Percentiles rank a stretch among this genome's conserved stretches.
Conservation (phyloP, 2,888 invertebrate species). For the Lysandra bellargus region DNA sequence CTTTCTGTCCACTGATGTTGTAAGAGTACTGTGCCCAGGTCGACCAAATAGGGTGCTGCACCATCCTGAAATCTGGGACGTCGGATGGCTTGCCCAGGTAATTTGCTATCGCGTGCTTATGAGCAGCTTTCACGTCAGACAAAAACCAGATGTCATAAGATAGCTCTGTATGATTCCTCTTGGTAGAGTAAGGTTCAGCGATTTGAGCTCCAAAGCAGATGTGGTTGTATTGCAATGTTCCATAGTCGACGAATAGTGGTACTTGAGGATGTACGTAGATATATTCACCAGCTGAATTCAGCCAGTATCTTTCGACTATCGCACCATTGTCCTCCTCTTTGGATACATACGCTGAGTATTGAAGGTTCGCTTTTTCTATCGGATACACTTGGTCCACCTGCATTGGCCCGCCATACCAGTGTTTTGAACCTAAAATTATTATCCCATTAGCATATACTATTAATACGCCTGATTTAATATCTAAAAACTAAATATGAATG, state of each 20-base stretch:
- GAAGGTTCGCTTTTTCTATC: slow-evolving; percentile 74
- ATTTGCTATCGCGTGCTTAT: slow-evolving; percentile 81
- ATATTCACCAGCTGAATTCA: slow-evolving; percentile 85
- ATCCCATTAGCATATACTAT: too few species aligned
- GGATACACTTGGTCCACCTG: slow-evolving; percentile 82
- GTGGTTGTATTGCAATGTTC: slow-evolving; percentile 72
- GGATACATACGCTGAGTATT: slow-evolving; percentile 78
- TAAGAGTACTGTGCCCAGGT: slow-evolving; percentile 89
- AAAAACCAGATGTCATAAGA: slow-evolving; percentile 83
- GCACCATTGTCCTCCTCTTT: slow-evolving; percentile 78
- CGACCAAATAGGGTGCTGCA: slow-evolving; percentile 92
- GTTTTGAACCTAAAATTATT: slow-evolving; percentile 54
- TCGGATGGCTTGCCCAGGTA: slow-evolving; percentile 83
- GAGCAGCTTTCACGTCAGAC: slow-evolving; percentile 81
- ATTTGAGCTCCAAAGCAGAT: slow-evolving; percentile 81
- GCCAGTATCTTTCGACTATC: slow-evolving; percentile 85
- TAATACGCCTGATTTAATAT: too few species aligned
- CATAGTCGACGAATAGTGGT: slow-evolving; percentile 87
- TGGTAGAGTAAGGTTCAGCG: slow-evolving; percentile 77
- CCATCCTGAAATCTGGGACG: slow-evolving; percentile 84
- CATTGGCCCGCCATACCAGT: slow-evolving; percentile 87
- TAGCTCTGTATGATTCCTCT: slow-evolving; percentile 61
- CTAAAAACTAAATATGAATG: not conserved
- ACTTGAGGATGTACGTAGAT: slow-evolving; percentile 82
- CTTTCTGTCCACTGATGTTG: slow-evolving; percentile 81